A percentile compares a stretch with the other conserved stretches of the same genome.
These are phyloP conservation scores for Hemithea aestivaria DNA, from an alignment of 2,888 invertebrate species.

Conservation along the genomic window DNA sequence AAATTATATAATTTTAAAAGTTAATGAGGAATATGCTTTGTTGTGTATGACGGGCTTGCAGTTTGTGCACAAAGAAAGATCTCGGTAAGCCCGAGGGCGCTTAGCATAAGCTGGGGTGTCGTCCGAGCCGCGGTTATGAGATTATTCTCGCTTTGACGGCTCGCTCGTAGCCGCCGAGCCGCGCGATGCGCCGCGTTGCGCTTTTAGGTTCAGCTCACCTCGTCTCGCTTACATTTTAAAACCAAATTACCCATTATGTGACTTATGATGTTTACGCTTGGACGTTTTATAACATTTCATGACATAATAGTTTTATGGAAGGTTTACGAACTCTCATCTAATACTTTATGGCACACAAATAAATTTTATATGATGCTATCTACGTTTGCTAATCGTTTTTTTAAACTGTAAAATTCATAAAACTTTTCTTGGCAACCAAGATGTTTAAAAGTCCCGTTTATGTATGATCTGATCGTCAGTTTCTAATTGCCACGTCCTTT, in stretches of 20 bases:
- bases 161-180: conserved; percentile 41
- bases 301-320: conserved; percentile 16
- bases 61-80: conserved; percentile 61
- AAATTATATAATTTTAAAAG: conserved; percentile 32
- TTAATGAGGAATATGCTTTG: conserved; percentile 42
- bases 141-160: conserved; percentile 72
- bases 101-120: conserved; percentile 60
- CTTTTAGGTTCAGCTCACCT: conserved; percentile 48
- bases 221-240: conserved; percentile 55
- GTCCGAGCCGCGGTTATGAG: conserved; percentile 67
- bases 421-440: too few relatives aligned
- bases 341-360: conserved; percentile 16
- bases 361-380: conserved; percentile 9
- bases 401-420: too few relatives aligned
- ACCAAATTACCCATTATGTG: conserved; percentile 59
- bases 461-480: too few relatives aligned
- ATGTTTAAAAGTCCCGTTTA: too few relatives aligned
- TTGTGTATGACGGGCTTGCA: conserved; percentile 34
- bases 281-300: conserved; percentile 28
- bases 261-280: conserved; percentile 35
- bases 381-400: conserved; percentile 2
- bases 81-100: conserved; percentile 60
- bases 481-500: too few relatives aligned
- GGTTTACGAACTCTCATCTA: conserved; percentile 14
- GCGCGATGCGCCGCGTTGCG: conserved; percentile 45